Evolutionary conservation across 2,113 vertebrate genomes (phyloP).

Genomic region (Ophthalmolycus amberensis): DNA sequence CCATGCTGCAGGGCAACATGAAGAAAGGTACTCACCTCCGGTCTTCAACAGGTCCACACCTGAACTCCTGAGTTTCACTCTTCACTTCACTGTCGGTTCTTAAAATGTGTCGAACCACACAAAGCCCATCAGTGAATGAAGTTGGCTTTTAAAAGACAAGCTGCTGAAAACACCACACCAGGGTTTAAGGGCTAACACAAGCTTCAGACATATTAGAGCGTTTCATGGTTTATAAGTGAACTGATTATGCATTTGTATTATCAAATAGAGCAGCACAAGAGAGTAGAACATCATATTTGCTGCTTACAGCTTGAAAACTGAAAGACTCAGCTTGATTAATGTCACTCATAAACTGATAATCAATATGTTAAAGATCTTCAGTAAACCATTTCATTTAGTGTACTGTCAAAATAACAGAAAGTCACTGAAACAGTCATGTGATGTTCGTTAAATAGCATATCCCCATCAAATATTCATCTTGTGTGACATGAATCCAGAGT

Average conservation of each 20-base stretch:
- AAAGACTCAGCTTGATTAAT: too few species aligned
- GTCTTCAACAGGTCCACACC: too few species aligned
- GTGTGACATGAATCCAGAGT: too few species aligned
- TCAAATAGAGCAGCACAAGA: background rate
- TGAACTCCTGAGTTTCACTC: background rate
- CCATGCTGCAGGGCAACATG: conserved; percentile 90
- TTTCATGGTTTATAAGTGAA: background rate
- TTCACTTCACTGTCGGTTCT: background rate
- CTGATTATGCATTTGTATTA: background rate
- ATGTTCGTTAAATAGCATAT: background rate
- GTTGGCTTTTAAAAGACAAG: background rate
- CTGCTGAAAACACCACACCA: background rate
- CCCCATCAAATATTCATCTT: background rate
- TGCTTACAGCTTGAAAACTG: background rate
- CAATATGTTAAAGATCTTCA: background rate
- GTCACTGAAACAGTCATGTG: background rate
- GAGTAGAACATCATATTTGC: background rate
- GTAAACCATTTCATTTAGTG: background rate
- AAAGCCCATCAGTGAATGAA: background rate
- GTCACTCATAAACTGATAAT: background rate
- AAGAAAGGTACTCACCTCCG: conserved; percentile 85
- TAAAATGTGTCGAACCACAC: background rate
- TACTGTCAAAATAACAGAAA: background rate
- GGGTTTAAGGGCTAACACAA: background rate
- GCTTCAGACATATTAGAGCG: background rate